Evolutionary conservation across 2,113 vertebrate species (phyloP), one percentile per base, ranked within the genome.

Genomic region (Elanus axillaris): DNA sequence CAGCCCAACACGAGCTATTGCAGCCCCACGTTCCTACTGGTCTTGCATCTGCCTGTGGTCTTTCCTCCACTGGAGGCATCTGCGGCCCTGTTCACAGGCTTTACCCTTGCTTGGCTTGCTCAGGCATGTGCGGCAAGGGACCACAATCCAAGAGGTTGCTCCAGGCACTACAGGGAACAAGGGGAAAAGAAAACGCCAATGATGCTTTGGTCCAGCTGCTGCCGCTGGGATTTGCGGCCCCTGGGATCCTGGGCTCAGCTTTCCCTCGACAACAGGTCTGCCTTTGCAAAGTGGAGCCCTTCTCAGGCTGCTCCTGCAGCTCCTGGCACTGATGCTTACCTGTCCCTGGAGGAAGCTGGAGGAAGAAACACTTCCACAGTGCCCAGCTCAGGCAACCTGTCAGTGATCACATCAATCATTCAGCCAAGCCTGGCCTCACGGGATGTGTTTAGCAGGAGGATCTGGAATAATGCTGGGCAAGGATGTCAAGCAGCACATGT

Each of bases 81-180:
- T 31, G 3, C 4, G 25, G 52, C 48, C 62, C 26, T 1, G 0
- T 42, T 56, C 2, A 0, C 0, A 2, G 43, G 64, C 45, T 66
- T 47, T 75, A 7, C 43, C 56, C 72, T 18, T 1, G 18, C 69
- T 67, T 1, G 6, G 50, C 80, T 89, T 32, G 34, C 87, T 87
- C 90, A 86, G 86, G 62, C 43, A 8, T 75, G 78, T 13, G 31
- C 0, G 0, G 45, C 76, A 73, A 50, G 87, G 87, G 87, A 91
- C 34, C 38, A 1, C 13, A 0, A 73, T 81, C 16, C 15, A 11
- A 18, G 78, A 76, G 40, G 25, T 62, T 6, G 82, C 94, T 18
- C 17, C 68, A n/a, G 88, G 94, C 68, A 1, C 59, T 74, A 11
- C 74, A 48, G 86, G n/a, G 25, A 93, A 36, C 59, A 18, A 43